Conservation (phyloP, 2,797 vertebrate species). For the Phoebastria nigripes region DNA sequence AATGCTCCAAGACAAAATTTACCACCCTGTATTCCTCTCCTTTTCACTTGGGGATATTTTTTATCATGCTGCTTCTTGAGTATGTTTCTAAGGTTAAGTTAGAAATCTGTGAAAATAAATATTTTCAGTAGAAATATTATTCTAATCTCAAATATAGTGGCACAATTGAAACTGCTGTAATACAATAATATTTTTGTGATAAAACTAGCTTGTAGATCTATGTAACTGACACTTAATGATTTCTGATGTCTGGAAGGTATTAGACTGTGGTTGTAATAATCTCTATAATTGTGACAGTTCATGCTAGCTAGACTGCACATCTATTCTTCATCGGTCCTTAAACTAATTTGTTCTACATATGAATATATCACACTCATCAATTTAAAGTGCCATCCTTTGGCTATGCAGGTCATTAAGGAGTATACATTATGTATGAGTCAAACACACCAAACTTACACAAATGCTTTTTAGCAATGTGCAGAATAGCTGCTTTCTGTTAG, state of each 20-base stretch:
- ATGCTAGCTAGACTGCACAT: constrained; percentile 68
- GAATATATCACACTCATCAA: constrained; percentile 77
- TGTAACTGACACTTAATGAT: constrained; percentile 49
- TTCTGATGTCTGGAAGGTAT: constrained; percentile 66
- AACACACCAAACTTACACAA: constrained; percentile 57
- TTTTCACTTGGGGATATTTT: constrained; percentile 16
- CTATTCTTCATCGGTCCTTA: constrained; percentile 77
- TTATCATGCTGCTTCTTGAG: neutral
- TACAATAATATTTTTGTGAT: constrained; percentile 38
- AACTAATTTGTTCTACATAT: constrained; percentile 74
- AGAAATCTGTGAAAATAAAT: constrained; percentile 24
- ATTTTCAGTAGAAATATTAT: constrained; percentile 3
- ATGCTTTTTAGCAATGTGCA: constrained; percentile 42
- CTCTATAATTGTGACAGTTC: constrained; percentile 71
- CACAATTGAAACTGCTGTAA: constrained; percentile 15
- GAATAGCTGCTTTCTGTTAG: neutral
- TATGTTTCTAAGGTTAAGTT: neutral
- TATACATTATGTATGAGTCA: constrained; percentile 74
- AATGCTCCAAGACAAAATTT: constrained; percentile 22
- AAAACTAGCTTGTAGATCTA: constrained; percentile 21
- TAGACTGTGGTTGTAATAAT: constrained; percentile 66
- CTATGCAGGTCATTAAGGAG: constrained; percentile 69
- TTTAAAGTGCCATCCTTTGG: constrained; percentile 72
- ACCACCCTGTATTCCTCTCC: neutral
- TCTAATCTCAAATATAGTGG: neutral